Percentiles rank a stretch among this genome's conserved stretches.
phyloP scores from a whole-genome alignment of 2,888 invertebrate species.

The Didymodactylos carnosus region DNA sequence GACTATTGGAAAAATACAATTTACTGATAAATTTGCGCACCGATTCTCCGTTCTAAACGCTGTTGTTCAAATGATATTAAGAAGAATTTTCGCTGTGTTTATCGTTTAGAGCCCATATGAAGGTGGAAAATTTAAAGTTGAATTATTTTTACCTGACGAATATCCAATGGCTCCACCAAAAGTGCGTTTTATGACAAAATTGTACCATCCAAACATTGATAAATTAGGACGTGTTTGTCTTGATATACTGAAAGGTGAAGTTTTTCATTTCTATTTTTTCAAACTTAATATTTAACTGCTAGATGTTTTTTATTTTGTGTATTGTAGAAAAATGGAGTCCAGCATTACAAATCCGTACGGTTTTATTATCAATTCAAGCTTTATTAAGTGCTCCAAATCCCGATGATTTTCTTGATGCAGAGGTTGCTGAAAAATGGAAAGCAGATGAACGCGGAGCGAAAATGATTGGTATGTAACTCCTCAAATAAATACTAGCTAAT shows the following conservation, averaged over 20 bases:
- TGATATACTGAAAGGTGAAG: constrained; percentile 81
- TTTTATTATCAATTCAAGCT: constrained; percentile 89
- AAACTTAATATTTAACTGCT: neutral
- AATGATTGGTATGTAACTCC: constrained; percentile 33
- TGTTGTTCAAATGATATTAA: too few species aligned
- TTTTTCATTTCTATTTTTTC: too few species aligned
- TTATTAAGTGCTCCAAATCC: constrained; percentile 96
- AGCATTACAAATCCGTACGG: constrained; percentile 94
- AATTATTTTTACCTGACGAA: constrained; percentile 95
- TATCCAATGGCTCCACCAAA: constrained; percentile 99
- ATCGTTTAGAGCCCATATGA: constrained; percentile 65
- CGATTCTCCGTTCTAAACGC: too few species aligned
- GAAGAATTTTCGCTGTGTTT: too few species aligned
- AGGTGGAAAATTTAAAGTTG: constrained; percentile 71
- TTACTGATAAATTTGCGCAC: too few species aligned
- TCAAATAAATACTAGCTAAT: too few species aligned
- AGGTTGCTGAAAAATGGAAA: constrained; percentile 99
- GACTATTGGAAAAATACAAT: too few species aligned
- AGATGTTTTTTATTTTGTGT: neutral
- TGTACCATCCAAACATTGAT: constrained; percentile 99
- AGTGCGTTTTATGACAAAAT: constrained; percentile 98
- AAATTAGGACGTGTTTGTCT: constrained; percentile 95
- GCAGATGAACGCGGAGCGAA: constrained; percentile 93
- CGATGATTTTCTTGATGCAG: constrained; percentile 92
- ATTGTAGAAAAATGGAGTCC: constrained; percentile 65